Percentiles rank a stretch among this genome's conserved stretches.
phyloP scores from a whole-genome alignment of 2,797 vertebrate genomes.

The Podarcis lilfordi region DNA sequence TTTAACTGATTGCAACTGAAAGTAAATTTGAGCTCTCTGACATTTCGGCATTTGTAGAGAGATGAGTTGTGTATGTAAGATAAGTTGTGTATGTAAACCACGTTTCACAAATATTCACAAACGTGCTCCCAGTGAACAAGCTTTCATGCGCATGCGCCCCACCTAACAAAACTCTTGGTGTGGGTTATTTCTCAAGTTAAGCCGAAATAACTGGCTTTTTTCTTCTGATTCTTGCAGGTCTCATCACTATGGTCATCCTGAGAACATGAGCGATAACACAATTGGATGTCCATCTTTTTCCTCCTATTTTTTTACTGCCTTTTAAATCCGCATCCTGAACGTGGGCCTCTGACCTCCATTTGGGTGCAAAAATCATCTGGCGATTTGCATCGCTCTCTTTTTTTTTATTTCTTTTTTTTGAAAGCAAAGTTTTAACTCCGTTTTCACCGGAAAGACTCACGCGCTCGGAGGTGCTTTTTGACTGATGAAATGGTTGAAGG shows the following conservation, averaged over 20 bases:
- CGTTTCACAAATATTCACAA: neutral
- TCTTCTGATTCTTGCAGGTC: conserved; percentile 83
- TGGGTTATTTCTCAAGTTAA: conserved; percentile 41
- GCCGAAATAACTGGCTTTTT: conserved; percentile 5
- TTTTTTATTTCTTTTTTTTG: neutral
- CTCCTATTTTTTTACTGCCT: conserved; percentile 50
- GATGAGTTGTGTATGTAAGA: neutral
- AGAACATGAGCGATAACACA: conserved; percentile 87
- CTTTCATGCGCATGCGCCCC: too few relatives aligned
- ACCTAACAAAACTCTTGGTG: neutral
- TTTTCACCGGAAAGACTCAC: conserved; percentile 74
- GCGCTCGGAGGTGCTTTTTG: conserved; percentile 68
- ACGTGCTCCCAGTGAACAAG: neutral
- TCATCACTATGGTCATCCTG: conserved; percentile 98
- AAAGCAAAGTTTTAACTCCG: conserved; percentile 81
- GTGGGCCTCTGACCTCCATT: conserved; percentile 77
- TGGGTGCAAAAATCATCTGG: conserved; percentile 68
- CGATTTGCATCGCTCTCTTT: conserved; percentile 72
- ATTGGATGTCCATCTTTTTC: conserved; percentile 60
- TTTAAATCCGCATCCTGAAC: conserved; percentile 77
- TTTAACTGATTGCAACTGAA: neutral
- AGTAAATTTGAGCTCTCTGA: neutral
- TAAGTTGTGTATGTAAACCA: neutral
- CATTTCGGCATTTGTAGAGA: neutral
- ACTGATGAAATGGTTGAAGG: conserved; percentile 73